Conservation (phyloP, 1,140 invertebrate species). For the Apis dorsata region DNA sequence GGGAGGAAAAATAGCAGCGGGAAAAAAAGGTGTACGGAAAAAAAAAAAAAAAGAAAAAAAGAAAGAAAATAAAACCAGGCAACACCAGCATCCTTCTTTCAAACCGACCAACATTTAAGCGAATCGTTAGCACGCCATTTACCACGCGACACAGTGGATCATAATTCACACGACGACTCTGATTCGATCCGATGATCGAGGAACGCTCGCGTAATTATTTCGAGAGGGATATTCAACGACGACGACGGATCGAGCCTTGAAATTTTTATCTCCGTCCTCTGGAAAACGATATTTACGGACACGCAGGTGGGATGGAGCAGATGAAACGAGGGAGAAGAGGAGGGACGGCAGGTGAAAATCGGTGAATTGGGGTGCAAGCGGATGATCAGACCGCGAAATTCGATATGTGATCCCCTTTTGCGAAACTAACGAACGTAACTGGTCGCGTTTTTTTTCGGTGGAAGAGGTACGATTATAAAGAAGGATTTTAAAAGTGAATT, state of each 20-base stretch:
- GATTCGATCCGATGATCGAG: constrained; percentile 51
- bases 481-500: neutral
- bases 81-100: neutral
- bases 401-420: neutral
- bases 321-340: neutral
- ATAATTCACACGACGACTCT: constrained; percentile 17
- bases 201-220: constrained; percentile 16
- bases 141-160: neutral
- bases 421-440: neutral
- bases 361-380: neutral
- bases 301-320: neutral
- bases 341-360: neutral
- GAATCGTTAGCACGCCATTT: constrained; percentile 54
- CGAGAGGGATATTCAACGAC: constrained; percentile 5
- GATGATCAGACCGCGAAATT: neutral
- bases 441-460: neutral
- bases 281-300: constrained; percentile 9
- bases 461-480: neutral
- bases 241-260: neutral
- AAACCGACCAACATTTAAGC: neutral
- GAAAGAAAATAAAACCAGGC: neutral
- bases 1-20: neutral
- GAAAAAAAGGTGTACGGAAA: neutral
- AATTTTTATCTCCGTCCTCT: neutral
- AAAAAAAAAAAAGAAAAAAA: neutral